These are phyloP conservation scores for Ivindomyrus marchei DNA, from an alignment of 2,113 vertebrate genomes.

Conservation along the genomic window DNA sequence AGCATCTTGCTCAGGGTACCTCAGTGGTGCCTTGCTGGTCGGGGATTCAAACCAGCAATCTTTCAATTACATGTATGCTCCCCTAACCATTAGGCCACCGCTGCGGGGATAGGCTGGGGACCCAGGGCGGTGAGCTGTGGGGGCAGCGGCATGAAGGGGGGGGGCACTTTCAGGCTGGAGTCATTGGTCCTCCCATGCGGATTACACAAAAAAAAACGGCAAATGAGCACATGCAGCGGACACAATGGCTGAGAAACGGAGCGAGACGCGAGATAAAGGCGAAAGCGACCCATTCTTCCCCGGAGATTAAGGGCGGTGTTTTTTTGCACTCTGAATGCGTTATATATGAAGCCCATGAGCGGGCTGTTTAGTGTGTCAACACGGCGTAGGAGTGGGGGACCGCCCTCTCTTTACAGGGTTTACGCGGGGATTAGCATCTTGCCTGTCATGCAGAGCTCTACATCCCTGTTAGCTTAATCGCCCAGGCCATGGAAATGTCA, in stretches of 20 bases:
- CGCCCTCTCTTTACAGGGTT: slow-evolving; percentile 25
- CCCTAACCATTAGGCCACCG: too few relatives aligned
- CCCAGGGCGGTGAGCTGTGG: slow-evolving; percentile 15
- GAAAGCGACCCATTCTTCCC: background rate
- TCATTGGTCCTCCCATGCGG: slow-evolving; percentile 22
- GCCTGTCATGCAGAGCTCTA: background rate
- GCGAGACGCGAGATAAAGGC: slow-evolving; percentile 33
- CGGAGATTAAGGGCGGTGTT: slow-evolving; percentile 28
- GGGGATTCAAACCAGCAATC: too few relatives aligned
- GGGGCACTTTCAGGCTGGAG: background rate
- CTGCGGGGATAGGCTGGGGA: too few relatives aligned
- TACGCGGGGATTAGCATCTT: slow-evolving; percentile 21
- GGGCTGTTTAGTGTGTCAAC: slow-evolving; percentile 38
- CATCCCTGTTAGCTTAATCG: background rate
- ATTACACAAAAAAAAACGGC: background rate
- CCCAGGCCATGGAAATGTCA: background rate
- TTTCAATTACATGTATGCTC: too few relatives aligned
- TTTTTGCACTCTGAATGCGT: slow-evolving; percentile 14
- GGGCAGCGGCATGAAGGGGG: background rate
- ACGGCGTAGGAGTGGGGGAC: background rate
- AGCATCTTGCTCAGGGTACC: too few relatives aligned
- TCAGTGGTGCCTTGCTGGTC: too few relatives aligned
- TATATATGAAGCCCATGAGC: slow-evolving; percentile 2
- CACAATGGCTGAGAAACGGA: slow-evolving; percentile 13
- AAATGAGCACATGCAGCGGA: background rate